Evolutionary conservation across 2,888 invertebrate genomes (phyloP), one percentile per base, ranked within the genome.

Genomic region (Zelleria hepariella): DNA sequence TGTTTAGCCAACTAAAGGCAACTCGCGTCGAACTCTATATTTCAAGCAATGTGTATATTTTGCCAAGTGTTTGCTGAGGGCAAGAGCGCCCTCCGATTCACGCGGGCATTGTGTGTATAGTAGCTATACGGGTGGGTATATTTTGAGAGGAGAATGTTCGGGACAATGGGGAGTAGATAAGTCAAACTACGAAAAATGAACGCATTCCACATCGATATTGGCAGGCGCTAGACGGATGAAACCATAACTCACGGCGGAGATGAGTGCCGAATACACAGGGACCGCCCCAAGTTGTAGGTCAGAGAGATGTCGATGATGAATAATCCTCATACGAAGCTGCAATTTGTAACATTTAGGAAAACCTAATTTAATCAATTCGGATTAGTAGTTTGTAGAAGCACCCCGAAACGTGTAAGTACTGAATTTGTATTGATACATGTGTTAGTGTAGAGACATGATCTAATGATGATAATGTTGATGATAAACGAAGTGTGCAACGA

Each of bases 271-370:
- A 71, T 73, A 79, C 74, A 77, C 78, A 81, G 80, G 84, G 86
- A 83, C 84, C 80, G 80, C 85, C 86, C 86, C 81, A 80, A 73
- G 79, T 70, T 73, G 78, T 89, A 73, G 85, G 88, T 91, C 92
- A 92, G 87, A 92, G 92, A 84, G 92, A 92, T 72, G 92, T 92
- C 82, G 92, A 92, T 83, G 92, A 92, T 78, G 92, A 92, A 90
- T 91, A 92, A 87, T 92, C 92, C 90, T 92, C 92, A 90, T 90
- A 92, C 85, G 92, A 92, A 89, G 92, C 92, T 92, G 92, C 90
- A 92, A 91, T 84, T 86, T 86, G 21, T 15, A 47, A 24, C 2
- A 48, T 47, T 18, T n/a, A n/a, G n/a, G 24, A 10, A 23, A 54
- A 54, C 26, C 26, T 54, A 54, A 54, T 54, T 24, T 25, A 54